Conservation (phyloP, 2,888 invertebrate species). For the Malthinus seriepunctatus region DNA sequence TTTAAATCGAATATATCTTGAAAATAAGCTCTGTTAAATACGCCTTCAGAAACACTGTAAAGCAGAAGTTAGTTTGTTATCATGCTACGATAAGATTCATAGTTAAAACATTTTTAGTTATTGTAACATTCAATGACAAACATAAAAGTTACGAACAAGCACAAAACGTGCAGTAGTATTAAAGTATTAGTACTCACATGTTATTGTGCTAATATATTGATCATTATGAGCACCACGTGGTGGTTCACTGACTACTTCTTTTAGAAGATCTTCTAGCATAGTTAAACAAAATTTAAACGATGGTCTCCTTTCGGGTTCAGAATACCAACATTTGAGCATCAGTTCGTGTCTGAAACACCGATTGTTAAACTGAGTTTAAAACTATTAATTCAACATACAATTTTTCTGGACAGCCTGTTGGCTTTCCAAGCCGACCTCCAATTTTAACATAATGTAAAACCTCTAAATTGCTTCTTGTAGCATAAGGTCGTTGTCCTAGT, state of each 20-base stretch:
- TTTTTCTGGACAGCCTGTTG: conserved; percentile 80
- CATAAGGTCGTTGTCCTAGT: conserved; percentile 95
- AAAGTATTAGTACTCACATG: conserved; percentile 50
- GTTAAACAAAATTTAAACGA: conserved; percentile 83
- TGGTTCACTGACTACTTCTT: conserved; percentile 47
- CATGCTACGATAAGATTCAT: not conserved
- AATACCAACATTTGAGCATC: conserved; percentile 89
- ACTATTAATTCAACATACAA: conserved; percentile 60
- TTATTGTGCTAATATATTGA: conserved; percentile 55
- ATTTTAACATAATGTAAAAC: conserved; percentile 87
- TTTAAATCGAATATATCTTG: conserved; percentile 73
- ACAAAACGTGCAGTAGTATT: not conserved
- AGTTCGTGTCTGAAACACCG: conserved; percentile 73
- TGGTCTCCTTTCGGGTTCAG: conserved; percentile 79
- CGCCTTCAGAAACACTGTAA: conserved; percentile 65
- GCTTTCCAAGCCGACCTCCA: conserved; percentile 83
- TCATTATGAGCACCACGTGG: conserved; percentile 54
- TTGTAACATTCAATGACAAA: no score
- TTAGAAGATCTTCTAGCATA: conserved; percentile 57
- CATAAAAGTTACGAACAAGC: not conserved
- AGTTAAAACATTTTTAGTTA: not conserved
- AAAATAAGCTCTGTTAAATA: conserved; percentile 79
- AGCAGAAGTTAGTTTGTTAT: conserved; percentile 26
- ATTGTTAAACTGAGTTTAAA: not conserved
- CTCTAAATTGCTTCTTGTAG: conserved; percentile 88